Base-by-base conservation (phyloP, 2,888 invertebrate species). In the Drosophila leonis region DNA sequence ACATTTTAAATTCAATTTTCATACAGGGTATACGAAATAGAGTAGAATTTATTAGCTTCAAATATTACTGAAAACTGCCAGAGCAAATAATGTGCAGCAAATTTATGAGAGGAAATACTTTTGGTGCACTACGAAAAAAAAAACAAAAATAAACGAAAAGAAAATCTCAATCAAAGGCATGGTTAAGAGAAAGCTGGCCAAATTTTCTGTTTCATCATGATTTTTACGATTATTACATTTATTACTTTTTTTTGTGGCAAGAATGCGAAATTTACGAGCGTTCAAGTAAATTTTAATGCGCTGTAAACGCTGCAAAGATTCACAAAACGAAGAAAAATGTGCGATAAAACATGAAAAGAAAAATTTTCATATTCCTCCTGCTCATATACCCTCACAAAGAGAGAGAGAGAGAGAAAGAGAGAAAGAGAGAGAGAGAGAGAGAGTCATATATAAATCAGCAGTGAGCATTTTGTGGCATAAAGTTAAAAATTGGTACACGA, bases 311-410 rank as follows among this genome's bases (percentile, higher is more conserved):
- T 10, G 64, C 68, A 79, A 71, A 70, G 72, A 80, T 31, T 69
- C 81, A 48, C 64, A 78, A 69, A 82, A 82, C 71, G 72, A 82
- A 82, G 72, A 84, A 72, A 84, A 82, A 79, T 82, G 76, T 80
- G 80, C 80, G 68, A 82, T 82, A 84, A 82, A 82, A 82, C 82
- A 76, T 84, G 77, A 84, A 84, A 84, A 80, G 74, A 69, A 79
- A 84, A 65, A 78, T 77, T 76, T 82, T 70, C 54, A 75, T 73
- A 57, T 64, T 57, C 41, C 41, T 65, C 20, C 57, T 37, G 62
- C 15, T 37, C 65, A 49, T 46, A 46, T 33, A 10, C 56, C 33
- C 44, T 52, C 20, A 55, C 1, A 46, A 13, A 39, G n/a, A 24
- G 24, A 24, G n/a, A n/a, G n/a, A 15, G n/a, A 29, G 29, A 64